Evolutionary conservation across 2,888 invertebrate genomes (phyloP).

Genomic region (Oscheius onirici): DNA sequence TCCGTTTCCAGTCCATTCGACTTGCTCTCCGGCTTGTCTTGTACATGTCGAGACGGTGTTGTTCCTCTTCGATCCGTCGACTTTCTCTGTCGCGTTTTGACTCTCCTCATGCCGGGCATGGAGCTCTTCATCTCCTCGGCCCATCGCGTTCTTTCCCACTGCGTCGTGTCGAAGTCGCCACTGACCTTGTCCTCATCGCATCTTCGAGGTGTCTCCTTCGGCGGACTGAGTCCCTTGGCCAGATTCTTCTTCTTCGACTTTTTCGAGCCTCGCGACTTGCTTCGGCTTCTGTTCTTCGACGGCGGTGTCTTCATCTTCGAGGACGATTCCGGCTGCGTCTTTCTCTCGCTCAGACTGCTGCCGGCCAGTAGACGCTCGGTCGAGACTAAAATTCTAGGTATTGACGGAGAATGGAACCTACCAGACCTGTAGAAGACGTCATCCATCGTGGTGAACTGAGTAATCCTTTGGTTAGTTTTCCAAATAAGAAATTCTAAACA

Average conservation of each 20-base stretch:
- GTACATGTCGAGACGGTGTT: not conserved
- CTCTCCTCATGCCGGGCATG: not conserved
- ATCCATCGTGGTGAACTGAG: no score
- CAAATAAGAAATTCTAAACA: no score
- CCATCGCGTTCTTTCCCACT: conserved; percentile 44
- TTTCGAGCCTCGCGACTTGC: not conserved
- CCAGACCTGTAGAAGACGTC: no score
- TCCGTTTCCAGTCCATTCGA: not conserved
- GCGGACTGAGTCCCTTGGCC: conserved; percentile 22
- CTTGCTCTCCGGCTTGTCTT: not conserved
- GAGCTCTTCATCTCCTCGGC: conserved; percentile 32
- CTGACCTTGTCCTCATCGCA: not conserved
- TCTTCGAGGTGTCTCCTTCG: conserved; percentile 8
- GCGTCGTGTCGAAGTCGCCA: conserved; percentile 37
- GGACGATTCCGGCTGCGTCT: no score
- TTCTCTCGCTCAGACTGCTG: no score
- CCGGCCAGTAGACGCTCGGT: no score
- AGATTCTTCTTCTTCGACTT: conserved; percentile 3
- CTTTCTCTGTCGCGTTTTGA: not conserved
- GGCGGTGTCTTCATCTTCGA: no score
- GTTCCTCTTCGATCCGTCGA: conserved; percentile 28
- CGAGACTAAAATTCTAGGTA: no score
- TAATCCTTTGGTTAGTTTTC: no score
- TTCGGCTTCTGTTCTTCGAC: no score
- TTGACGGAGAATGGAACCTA: no score